Conservation (phyloP, 2,888 invertebrate species). For the Drosophila borealis region DNA sequence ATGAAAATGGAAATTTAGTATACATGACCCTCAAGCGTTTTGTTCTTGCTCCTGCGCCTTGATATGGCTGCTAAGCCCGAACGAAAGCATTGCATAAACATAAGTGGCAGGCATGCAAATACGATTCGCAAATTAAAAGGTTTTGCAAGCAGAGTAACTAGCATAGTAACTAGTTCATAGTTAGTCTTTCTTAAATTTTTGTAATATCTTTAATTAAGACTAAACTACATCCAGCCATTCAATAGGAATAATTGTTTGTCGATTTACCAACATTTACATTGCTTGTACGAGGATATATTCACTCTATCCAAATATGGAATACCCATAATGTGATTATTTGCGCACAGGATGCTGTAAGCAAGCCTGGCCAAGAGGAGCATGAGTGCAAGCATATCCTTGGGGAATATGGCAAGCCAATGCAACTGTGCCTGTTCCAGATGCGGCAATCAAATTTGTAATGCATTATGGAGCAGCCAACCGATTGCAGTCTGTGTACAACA, state of each 20-base stretch:
- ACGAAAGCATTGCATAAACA: conserved; percentile 5
- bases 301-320: conserved; percentile 45
- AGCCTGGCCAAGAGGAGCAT: conserved; percentile 2
- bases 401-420: conserved; percentile 12
- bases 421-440: conserved; percentile 9
- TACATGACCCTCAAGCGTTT: conserved; percentile 4
- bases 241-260: background rate
- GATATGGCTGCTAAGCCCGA: background rate
- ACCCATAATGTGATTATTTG: conserved; percentile 37
- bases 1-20: conserved; percentile 8
- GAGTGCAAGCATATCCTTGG: conserved; percentile 23
- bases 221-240: background rate
- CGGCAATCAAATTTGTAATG: conserved; percentile 69
- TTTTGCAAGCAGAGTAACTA: background rate
- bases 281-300: background rate
- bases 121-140: background rate
- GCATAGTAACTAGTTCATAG: background rate
- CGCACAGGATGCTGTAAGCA: conserved; percentile 47
- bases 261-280: background rate
- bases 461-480: conserved; percentile 69
- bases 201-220: no score
- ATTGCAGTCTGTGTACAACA: conserved; percentile 31
- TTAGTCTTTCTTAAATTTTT: background rate
- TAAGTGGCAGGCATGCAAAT: conserved; percentile 18
- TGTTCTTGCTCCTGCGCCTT: conserved; percentile 2